A percentile compares a stretch with the other conserved stretches of the same genome.
phyloP scores from a whole-genome alignment of 2,888 invertebrate genomes.

The Eupithecia tripunctaria region DNA sequence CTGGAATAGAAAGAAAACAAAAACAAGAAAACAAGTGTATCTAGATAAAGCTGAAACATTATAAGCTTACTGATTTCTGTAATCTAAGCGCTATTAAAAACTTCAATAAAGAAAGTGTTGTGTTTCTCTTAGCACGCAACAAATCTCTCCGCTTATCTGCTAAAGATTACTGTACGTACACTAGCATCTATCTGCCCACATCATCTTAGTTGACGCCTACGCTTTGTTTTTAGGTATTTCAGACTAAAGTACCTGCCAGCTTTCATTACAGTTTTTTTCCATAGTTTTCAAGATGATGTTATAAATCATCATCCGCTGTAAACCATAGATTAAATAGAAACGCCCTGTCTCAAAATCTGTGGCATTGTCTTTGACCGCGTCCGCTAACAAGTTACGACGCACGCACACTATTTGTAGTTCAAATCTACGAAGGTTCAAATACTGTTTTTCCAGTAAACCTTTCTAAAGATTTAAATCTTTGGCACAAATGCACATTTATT shows the following conservation, averaged over 20 bases:
- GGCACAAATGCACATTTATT: too few species aligned
- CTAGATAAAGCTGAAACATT: neutral
- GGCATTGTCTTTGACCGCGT: too few species aligned
- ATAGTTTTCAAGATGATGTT: too few species aligned
- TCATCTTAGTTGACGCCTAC: neutral
- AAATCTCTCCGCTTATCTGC: neutral
- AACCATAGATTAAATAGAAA: too few species aligned
- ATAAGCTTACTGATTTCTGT: neutral
- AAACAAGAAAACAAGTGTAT: neutral
- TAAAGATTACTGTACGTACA: neutral
- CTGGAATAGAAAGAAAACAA: neutral
- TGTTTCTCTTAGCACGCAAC: neutral
- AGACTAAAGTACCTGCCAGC: neutral
- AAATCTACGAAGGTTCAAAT: too few species aligned
- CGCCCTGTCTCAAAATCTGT: too few species aligned
- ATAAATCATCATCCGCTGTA: too few species aligned
- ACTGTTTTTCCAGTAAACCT: too few species aligned
- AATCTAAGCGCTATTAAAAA: neutral
- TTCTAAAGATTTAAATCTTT: too few species aligned
- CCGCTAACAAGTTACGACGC: too few species aligned
- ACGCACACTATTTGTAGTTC: too few species aligned
- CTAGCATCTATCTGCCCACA: neutral
- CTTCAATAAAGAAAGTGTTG: neutral
- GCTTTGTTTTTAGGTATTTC: neutral
- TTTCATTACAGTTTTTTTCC: constrained; percentile 1